Conservation (phyloP, 92 coral and sea anemone species). For the Palythoa grandis region DNA sequence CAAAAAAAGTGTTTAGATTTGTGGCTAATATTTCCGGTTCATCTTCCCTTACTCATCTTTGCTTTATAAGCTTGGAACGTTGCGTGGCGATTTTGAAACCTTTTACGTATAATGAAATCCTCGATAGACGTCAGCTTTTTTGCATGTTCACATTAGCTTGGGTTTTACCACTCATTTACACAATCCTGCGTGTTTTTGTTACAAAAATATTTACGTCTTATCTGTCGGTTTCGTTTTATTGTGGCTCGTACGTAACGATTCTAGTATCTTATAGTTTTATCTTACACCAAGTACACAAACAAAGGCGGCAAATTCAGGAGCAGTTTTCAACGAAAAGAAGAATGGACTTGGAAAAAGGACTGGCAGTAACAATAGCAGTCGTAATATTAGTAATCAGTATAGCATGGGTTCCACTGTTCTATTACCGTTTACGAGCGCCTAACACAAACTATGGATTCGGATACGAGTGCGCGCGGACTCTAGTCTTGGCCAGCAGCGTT, state of each 20-base stretch:
- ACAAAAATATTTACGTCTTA: slow-evolving; percentile 15
- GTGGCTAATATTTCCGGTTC: slow-evolving; percentile 30
- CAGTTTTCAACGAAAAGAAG: background rate
- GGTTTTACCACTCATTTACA: slow-evolving; percentile 13
- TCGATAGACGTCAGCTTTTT: background rate
- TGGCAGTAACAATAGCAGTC: slow-evolving; percentile 16
- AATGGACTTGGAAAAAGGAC: slow-evolving; percentile 1
- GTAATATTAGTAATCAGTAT: slow-evolving; percentile 17
- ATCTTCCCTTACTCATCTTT: slow-evolving; percentile 7
- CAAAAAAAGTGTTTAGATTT: slow-evolving; percentile 22
- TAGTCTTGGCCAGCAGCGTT: slow-evolving; percentile 1
- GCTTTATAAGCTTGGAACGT: slow-evolving; percentile 26
- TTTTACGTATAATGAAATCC: slow-evolving; percentile 2
- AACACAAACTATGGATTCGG: background rate
- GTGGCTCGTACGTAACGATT: background rate
- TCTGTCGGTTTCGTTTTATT: background rate
- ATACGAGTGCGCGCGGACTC: slow-evolving; percentile 28
- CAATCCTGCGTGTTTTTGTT: slow-evolving; percentile 13
- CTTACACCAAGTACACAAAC: slow-evolving; percentile 17
- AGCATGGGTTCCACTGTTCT: slow-evolving; percentile 16
- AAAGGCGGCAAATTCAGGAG: background rate
- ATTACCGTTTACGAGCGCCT: slow-evolving; percentile 7
- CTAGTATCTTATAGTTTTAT: background rate
- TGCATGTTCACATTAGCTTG: slow-evolving; percentile 10
- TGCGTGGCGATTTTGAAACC: slow-evolving; percentile 20